Conservation (phyloP, 2,888 invertebrate species). For the Dexiosoma caninum region DNA sequence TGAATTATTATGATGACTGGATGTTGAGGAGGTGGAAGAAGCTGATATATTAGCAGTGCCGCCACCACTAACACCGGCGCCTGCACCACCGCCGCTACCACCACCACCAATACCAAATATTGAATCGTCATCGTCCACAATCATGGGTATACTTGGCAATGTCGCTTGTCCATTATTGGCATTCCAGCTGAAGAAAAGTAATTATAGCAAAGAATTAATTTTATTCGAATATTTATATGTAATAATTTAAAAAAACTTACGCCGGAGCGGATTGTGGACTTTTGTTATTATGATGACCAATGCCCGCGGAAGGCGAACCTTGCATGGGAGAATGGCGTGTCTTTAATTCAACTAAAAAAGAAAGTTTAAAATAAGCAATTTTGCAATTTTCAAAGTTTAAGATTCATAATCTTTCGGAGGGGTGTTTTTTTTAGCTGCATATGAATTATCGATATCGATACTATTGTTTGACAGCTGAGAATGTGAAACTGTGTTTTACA, state of each 20-base stretch:
- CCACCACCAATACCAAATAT: conserved; percentile 67
- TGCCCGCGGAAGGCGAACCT: conserved; percentile 79
- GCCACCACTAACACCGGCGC: conserved; percentile 63
- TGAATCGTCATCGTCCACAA: conserved; percentile 82
- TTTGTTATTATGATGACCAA: conserved; percentile 72
- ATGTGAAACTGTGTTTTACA: too few species aligned
- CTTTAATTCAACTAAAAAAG: conserved; percentile 77
- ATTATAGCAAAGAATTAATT: background rate
- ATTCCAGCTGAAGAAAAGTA: conserved; percentile 79
- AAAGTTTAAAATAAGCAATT: background rate
- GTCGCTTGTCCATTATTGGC: conserved; percentile 83
- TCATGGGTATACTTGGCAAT: conserved; percentile 86
- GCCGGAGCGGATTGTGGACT: conserved; percentile 78
- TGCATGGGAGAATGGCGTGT: conserved; percentile 81
- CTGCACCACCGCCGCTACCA: conserved; percentile 67
- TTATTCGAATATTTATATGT: conserved; percentile 30
- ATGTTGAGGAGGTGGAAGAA: conserved; percentile 67
- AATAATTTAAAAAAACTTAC: conserved; percentile 68
- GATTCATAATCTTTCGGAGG: too few species aligned
- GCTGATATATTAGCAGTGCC: conserved; percentile 66
- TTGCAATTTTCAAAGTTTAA: background rate
- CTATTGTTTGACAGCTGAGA: too few species aligned
- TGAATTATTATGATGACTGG: conserved; percentile 69
- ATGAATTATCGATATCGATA: too few species aligned
- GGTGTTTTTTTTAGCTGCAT: too few species aligned